Conservation (phyloP, 1,140 invertebrate genomes). For the Psix sp. region DNA sequence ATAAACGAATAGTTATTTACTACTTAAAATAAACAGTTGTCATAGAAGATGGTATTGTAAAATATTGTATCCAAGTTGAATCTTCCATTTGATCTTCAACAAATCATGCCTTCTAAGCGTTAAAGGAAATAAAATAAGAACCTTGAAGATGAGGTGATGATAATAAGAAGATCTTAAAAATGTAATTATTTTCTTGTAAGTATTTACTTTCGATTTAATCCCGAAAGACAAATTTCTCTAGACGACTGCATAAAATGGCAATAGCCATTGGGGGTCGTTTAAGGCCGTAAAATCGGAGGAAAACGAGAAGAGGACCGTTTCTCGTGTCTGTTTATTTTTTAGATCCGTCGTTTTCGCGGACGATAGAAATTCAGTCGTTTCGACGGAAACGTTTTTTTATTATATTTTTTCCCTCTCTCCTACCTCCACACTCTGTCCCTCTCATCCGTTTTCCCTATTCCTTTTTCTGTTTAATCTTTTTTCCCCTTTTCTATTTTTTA, state of each 20-base stretch:
- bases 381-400: constrained; percentile 55
- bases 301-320: constrained; percentile 42
- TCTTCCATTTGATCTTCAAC: too few species aligned
- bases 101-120: too few species aligned
- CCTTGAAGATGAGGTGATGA: constrained; percentile 15
- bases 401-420: constrained; percentile 32
- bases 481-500: constrained; percentile 14
- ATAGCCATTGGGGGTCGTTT: constrained; percentile 54
- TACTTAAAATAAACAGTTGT: too few species aligned
- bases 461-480: not conserved
- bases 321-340: constrained; percentile 44
- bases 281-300: constrained; percentile 51
- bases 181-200: constrained; percentile 41
- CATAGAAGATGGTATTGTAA: too few species aligned
- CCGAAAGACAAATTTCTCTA: constrained; percentile 47
- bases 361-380: constrained; percentile 61
- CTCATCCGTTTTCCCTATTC: constrained; percentile 3
- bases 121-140: constrained; percentile 1
- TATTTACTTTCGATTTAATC: constrained; percentile 58
- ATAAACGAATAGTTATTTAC: too few species aligned
- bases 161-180: constrained; percentile 48
- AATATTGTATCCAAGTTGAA: too few species aligned
- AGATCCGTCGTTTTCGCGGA: constrained; percentile 52
- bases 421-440: not conserved
- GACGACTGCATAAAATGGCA: constrained; percentile 55